Base-by-base conservation (phyloP, 2,888 invertebrate species). In the Scrobipalpa costella region DNA sequence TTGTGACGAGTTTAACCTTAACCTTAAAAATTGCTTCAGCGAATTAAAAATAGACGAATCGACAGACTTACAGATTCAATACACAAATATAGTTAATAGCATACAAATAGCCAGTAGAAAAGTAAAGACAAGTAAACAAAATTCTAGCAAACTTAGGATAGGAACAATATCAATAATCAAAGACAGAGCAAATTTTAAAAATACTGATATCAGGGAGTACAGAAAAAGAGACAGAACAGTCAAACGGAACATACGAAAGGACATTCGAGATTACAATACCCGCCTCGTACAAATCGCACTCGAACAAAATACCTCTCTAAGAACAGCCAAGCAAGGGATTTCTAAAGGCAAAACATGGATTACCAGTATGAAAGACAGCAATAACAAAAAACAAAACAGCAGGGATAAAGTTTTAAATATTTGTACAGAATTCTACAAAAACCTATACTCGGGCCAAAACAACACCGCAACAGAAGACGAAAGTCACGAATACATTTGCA, bases 261-360 rank as follows among this genome's bases (percentile, higher is more conserved):
- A n/a, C n/a, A n/a, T n/a, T n/a, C n/a, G n/a, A n/a, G n/a, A n/a
- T n/a, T n/a, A n/a, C n/a, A n/a, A n/a, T n/a, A n/a, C n/a, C n/a
- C n/a, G n/a, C n/a, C n/a, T 33, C 7, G n/a, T 55, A 5, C 11
- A 13, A 34, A 15, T 55, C 33, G 55, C 55, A 5, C 15, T 55
- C 5, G 55, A 55, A 13, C 19, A 34, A 11, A 55, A 55, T n/a
- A 55, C 33, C 33, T 55, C 55, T 6, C 55, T 55, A 8, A 11
- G 21, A 55, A 27, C 21, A 55, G 55, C 55, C 11, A 55, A 15
- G n/a, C n/a, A n/a, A n/a, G n/a, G n/a, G n/a, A n/a, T n/a, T n/a
- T n/a, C n/a, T n/a, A n/a, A n/a, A n/a, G n/a, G n/a, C n/a, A n/a
- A n/a, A n/a, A n/a, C n/a, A n/a, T n/a, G n/a, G n/a, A n/a, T n/a